Evolutionary conservation across 2,113 vertebrate genomes (phyloP), one percentile per base, ranked within the genome.

Genomic region (Ptilonorhynchus violaceus): DNA sequence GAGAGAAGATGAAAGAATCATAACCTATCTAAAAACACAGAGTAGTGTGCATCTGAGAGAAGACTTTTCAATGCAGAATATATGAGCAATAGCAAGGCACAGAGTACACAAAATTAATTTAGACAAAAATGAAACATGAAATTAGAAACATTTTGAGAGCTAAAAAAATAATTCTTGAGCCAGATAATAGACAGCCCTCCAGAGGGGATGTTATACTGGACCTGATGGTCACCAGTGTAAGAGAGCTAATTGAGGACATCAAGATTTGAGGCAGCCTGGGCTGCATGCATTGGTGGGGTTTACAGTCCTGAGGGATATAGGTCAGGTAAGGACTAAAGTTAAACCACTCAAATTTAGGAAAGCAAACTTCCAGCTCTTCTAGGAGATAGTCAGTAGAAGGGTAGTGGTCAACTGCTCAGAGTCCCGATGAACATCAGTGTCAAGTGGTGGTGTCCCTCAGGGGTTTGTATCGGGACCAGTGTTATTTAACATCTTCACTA

Each of bases 211-310:
- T 58, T 22, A 47, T 24, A 24, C 4, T 30, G 15, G 37, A 52
- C 42, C 62, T 44, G 25, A 27, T 44, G 11, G 27, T 33, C 21
- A 68, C 6, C 17, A 42, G 15, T 22, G 7, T 6, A 17, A 52
- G 11, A 37, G 21, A 44, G 14, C 3, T 15, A 42, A 31, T 11
- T 42, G 25, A 14, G 7, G 9, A 27, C 12, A 15, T 15, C 0
- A 3, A 52, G 11, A 60, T 3, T 44, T 22, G 22, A 68, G 53
- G 31, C 7, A 50, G 31, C 27, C 25, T 44, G 24, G 15, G 24
- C n/a, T 37, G 37, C 55, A 37, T 50, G 41, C 13, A 22, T 7
- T 44, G 17, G 11, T 44, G 31, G 14, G 4, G 11, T 35, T 52
- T 77, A 27, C 37, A 68, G 27, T 46, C 5, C 33, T 60, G 18